phyloP scores from a whole-genome alignment of 2,113 vertebrate genomes.

The Tachycineta bicolor region DNA sequence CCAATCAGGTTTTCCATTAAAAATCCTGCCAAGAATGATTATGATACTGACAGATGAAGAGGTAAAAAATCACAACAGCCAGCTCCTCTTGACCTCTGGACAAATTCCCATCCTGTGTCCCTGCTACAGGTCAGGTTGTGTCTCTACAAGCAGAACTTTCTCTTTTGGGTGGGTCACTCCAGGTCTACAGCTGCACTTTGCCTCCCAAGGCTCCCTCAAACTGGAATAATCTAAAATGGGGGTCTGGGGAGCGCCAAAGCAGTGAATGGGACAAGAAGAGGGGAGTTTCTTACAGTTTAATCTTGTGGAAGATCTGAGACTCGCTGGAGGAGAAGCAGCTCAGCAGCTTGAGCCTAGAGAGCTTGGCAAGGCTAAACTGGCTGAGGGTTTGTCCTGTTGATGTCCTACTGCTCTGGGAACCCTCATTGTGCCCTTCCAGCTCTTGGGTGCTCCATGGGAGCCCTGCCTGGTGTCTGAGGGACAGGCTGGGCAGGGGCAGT shows the following conservation, averaged over 20 bases:
- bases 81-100: not conserved
- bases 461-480: not conserved
- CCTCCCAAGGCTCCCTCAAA: not conserved
- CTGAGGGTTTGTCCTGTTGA: not conserved
- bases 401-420: not conserved
- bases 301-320: not conserved
- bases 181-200: not conserved
- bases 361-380: not conserved
- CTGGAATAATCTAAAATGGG: not conserved
- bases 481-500: not conserved
- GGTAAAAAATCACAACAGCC: not conserved
- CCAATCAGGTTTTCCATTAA: not conserved
- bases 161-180: not conserved
- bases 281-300: not conserved
- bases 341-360: not conserved
- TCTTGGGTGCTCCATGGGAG: not conserved
- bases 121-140: not conserved
- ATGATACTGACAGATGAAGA: not conserved
- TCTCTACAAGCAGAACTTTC: not conserved
- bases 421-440: not conserved
- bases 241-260: not conserved
- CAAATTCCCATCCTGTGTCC: not conserved
- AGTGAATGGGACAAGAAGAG: not conserved
- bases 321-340: not conserved
- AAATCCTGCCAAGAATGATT: not conserved